phyloP scores from a whole-genome alignment of 2,797 vertebrate genomes.

The Enteromius treurensis region DNA sequence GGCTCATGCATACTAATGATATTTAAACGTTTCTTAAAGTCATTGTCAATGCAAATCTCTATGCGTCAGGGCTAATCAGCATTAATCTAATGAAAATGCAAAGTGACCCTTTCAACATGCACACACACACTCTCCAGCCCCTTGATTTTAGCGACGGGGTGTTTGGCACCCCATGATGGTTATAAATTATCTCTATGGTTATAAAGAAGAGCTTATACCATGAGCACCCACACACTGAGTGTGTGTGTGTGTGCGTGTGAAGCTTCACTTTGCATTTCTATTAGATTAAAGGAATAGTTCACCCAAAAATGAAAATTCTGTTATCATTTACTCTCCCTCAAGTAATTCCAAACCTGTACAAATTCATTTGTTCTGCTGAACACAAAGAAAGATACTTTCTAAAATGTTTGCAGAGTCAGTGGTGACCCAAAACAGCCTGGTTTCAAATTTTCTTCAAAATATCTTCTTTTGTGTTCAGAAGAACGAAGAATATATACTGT shows the following conservation, averaged over 20 bases:
- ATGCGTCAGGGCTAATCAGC: conserved; percentile 61
- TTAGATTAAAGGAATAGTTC: not conserved
- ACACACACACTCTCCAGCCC: conserved; percentile 47
- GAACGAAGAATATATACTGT: too few relatives aligned
- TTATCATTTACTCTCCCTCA: too few relatives aligned
- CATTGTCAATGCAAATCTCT: conserved; percentile 74
- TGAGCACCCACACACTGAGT: not conserved
- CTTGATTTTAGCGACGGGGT: conserved; percentile 64
- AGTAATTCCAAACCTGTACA: too few relatives aligned
- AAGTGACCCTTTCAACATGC: conserved; percentile 53
- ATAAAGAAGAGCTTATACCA: conserved; percentile 70
- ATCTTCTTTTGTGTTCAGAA: too few relatives aligned
- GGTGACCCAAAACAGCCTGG: too few relatives aligned
- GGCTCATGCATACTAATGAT: conserved; percentile 76
- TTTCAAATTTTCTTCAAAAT: too few relatives aligned
- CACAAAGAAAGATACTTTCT: too few relatives aligned
- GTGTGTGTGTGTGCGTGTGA: not conserved
- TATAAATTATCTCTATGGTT: conserved; percentile 71
- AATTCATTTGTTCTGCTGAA: too few relatives aligned
- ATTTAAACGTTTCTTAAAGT: conserved; percentile 73
- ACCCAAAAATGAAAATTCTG: too few relatives aligned
- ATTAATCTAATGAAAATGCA: conserved; percentile 78
- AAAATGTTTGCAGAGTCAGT: too few relatives aligned
- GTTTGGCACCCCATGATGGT: conserved; percentile 63
- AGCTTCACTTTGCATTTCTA: not conserved